These are phyloP conservation scores for Lepidonotus clava DNA, from an alignment of 2,888 invertebrate genomes.

Conservation along the genomic window DNA sequence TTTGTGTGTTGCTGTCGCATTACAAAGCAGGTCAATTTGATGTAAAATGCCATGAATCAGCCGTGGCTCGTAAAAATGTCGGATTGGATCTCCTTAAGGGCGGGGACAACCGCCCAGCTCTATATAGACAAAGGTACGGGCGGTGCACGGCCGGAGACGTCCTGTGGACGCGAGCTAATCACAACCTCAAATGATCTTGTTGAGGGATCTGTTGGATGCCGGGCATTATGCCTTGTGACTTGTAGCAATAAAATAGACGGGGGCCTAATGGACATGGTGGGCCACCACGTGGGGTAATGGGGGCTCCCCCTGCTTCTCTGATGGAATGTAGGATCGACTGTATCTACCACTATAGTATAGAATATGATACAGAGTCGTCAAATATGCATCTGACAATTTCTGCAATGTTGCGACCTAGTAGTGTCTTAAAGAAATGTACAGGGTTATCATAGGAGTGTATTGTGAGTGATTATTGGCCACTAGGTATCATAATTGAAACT, in stretches of 20 bases:
- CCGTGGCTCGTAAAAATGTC: conserved; percentile 8
- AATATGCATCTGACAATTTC: too few relatives aligned
- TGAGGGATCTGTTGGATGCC: neutral
- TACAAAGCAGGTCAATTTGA: conserved; percentile 36
- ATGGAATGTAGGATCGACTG: too few relatives aligned
- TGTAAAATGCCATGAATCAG: conserved; percentile 44
- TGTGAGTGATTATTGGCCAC: too few relatives aligned
- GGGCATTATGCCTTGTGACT: neutral
- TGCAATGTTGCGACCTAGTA: too few relatives aligned
- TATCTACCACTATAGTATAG: too few relatives aligned
- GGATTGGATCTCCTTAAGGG: conserved; percentile 26
- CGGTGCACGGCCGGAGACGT: neutral
- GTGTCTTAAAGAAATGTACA: too few relatives aligned
- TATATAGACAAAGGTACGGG: neutral
- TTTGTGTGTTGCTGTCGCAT: neutral
- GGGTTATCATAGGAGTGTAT: too few relatives aligned
- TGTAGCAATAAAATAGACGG: neutral
- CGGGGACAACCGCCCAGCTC: neutral
- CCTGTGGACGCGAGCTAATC: neutral
- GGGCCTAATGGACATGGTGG: neutral
- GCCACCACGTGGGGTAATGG: neutral
- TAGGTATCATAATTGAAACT: too few relatives aligned
- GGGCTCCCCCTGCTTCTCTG: neutral
- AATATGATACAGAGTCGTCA: too few relatives aligned
- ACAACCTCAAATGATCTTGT: neutral